Evolutionary conservation across 2,888 invertebrate species (phyloP), one percentile per base, ranked within the genome.

Genomic region (Exephanes ischioxanthus): DNA sequence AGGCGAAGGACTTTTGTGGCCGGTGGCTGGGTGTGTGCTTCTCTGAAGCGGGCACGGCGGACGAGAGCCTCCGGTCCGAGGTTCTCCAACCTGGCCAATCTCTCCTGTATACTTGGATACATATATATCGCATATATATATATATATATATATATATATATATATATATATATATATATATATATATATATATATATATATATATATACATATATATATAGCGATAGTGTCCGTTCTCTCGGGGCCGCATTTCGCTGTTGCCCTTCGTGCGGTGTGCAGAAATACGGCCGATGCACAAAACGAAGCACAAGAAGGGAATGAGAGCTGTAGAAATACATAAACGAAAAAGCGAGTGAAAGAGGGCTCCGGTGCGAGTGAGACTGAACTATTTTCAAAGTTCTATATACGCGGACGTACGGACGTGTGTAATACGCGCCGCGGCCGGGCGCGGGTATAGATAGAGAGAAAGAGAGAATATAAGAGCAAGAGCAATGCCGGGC

Each of bases 1-100:
- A 73, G 75, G 77, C 83, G 78, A 73, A 78, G 77, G 78, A 84
- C 84, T 84, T 81, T 84, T 73, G 77, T 78, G 58, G 68, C 71
- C 61, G 48, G 61, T 76, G 66, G 75, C 66, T 66, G 48, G 66
- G 66, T 66, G 66, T 66, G 51, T 53, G 75, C 22, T 48, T 41
- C 63, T 30, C 63, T 33, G 63, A 63, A 63, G 22, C 19, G 41
- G 55, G 19, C 41, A 41, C 78, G 48, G 16, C 33, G 45, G n/a
- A 58, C 14, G 68, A 51, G 48, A 68, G 68, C 41, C 22, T 45
- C 11, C 19, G 68, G n/a, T 75, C 61, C 68, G 83, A 83, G 73
- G 70, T 83, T 83, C 79, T 48, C 70, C 75, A 58, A 66, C 33
- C 77, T 26, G 71, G 58, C 71, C 51, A 66, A 72, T 80, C 72